These are phyloP conservation scores for Syngnathus typhle DNA, from an alignment of 2,113 vertebrate genomes.

Conservation along the genomic window DNA sequence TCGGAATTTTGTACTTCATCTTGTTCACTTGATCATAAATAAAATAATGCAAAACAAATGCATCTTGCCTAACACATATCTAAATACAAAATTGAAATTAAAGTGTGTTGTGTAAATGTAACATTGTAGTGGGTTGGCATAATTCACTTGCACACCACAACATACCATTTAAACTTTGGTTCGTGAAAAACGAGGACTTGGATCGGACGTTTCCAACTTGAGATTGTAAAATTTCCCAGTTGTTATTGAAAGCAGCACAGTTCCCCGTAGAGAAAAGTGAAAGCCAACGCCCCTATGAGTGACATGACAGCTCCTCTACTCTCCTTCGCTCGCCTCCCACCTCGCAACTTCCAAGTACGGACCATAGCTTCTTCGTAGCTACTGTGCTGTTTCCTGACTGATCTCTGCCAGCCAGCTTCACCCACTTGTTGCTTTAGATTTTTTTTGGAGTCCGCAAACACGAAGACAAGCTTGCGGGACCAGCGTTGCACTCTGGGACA, in stretches of 20 bases:
- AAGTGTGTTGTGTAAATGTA: not conserved
- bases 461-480: fast-evolving
- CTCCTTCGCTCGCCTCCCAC: not conserved
- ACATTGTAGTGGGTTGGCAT: too few species aligned
- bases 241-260: constrained; percentile 14
- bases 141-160: too few species aligned
- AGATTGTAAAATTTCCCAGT: constrained; percentile 3
- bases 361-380: not conserved
- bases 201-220: not conserved
- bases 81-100: not conserved
- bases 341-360: not conserved
- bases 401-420: not conserved
- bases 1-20: not conserved
- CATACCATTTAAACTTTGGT: not conserved
- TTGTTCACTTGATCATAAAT: not conserved
- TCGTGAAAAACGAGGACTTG: not conserved
- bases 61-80: not conserved
- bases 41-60: not conserved
- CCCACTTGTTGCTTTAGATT: not conserved
- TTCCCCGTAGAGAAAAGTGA: constrained; percentile 21
- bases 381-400: not conserved
- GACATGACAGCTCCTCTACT: not conserved
- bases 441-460: not conserved
- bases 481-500: not conserved
- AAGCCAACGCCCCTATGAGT: constrained; percentile 48